Base-by-base conservation (phyloP, 2,113 vertebrate species). In the Patagioenas fasciata region DNA sequence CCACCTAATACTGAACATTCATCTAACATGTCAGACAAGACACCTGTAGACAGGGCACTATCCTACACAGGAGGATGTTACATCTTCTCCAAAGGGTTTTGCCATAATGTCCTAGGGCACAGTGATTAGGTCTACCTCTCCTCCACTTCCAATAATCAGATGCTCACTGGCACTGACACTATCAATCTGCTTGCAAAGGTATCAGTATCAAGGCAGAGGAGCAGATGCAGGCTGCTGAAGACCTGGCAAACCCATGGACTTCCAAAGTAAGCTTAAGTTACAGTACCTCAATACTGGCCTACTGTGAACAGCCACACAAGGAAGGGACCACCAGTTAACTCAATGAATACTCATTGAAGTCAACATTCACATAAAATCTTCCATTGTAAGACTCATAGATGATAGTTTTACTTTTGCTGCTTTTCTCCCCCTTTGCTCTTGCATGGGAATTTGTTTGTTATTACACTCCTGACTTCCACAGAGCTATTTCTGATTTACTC, bases 91-190 rank as follows among this genome's bases (percentile, higher is more conserved):
- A 25, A 57, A 48, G 4, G 8, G 9, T 25, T 29, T 21, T 70
- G 19, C 36, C 23, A 24, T 6, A 1, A 28, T 3, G 4, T 26
- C 69, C 60, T 3, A 15, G 36, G 71, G 51, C 42, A 64, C 18
- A 50, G 51, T 1, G 13, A 31, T 51, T 2, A 47, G n/a, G 10
- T 10, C n/a, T 7, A 1, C 16, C 25, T 23, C 25, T 32, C 57
- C 20, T 21, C 38, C 25, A 13, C 12, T 60, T 54, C 58, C 25
- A 29, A 0, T 18, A 80, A 32, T 15, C n/a, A 77, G 40, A 28
- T 28, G 1, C 32, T 85, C 44, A 25, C 5, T 15, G 47, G 13
- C 8, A 12, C 6, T 26, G 18, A 32, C 2, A 9, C 0, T 0
- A 18, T 2, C 38, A 47, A 2, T 2, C 34, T 67, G 9, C 38